Percentiles rank a stretch among this genome's conserved stretches.
phyloP scores from a whole-genome alignment of 2,113 vertebrate species.

The Hylia prasina region DNA sequence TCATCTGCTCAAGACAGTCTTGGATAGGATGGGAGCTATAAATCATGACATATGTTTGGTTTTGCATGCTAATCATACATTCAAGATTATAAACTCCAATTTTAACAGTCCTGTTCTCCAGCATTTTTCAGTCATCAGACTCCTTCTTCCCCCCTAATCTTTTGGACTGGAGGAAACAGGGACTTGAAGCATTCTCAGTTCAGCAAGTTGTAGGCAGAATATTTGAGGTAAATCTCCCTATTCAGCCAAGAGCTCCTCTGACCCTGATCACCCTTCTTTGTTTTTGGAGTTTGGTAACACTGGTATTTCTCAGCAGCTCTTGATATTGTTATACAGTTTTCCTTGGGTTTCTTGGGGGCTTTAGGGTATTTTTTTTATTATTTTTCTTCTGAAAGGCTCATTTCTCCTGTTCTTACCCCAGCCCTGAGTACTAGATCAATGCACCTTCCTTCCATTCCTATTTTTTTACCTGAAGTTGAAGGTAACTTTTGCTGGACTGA shows the following conservation, averaged over 20 bases:
- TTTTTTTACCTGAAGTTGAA: background rate
- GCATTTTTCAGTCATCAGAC: background rate
- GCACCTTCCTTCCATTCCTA: background rate
- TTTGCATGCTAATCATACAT: background rate
- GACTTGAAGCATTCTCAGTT: background rate
- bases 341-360: background rate
- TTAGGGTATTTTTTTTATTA: no score
- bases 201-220: background rate
- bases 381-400: background rate
- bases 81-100: background rate
- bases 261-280: background rate
- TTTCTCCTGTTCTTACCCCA: background rate
- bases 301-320: background rate
- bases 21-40: background rate
- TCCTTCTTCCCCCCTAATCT: background rate
- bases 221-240: background rate
- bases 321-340: background rate
- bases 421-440: background rate
- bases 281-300: background rate
- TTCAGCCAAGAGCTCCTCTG: background rate
- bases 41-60: background rate
- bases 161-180: background rate
- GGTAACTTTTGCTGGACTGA: background rate
- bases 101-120: background rate
- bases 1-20: background rate